Evolutionary conservation across 2,113 vertebrate species (phyloP).

Genomic region (Excalfactoria chinensis): DNA sequence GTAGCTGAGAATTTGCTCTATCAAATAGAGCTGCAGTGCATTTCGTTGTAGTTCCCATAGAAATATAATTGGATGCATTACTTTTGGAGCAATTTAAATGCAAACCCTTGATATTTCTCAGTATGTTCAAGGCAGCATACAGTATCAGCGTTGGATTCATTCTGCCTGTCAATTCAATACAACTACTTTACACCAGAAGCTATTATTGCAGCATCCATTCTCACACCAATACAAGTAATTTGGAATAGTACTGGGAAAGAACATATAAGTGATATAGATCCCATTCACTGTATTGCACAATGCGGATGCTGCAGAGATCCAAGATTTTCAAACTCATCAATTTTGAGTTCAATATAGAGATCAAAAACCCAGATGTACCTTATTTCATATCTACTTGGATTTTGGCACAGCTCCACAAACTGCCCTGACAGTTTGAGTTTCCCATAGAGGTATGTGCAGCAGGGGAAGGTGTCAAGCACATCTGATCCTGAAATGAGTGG

Average conservation of each 20-base stretch:
- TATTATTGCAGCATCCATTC: background rate
- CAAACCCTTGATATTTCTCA: background rate
- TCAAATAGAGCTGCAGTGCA: no score
- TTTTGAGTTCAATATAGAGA: background rate
- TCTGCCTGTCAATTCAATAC: background rate
- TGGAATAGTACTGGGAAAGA: background rate
- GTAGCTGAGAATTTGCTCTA: no score
- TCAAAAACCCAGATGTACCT: background rate
- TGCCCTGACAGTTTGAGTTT: background rate
- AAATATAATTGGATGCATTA: no score
- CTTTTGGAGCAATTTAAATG: no score
- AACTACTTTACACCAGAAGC: background rate
- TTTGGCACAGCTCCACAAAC: background rate
- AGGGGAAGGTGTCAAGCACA: rapidly evolving
- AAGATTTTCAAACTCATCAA: background rate
- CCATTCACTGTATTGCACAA: background rate
- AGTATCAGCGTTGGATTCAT: background rate
- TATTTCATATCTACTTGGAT: background rate
- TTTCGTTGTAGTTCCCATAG: no score
- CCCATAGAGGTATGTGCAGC: rapidly evolving
- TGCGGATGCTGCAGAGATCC: background rate
- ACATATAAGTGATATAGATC: background rate
- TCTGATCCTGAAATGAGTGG: background rate
- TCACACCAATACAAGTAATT: background rate
- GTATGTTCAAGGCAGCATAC: background rate